Percentiles rank a stretch among this genome's conserved stretches.
These are phyloP conservation scores for Anguilla anguilla DNA, from an alignment of 2,797 vertebrate species.

Conservation along the genomic window DNA sequence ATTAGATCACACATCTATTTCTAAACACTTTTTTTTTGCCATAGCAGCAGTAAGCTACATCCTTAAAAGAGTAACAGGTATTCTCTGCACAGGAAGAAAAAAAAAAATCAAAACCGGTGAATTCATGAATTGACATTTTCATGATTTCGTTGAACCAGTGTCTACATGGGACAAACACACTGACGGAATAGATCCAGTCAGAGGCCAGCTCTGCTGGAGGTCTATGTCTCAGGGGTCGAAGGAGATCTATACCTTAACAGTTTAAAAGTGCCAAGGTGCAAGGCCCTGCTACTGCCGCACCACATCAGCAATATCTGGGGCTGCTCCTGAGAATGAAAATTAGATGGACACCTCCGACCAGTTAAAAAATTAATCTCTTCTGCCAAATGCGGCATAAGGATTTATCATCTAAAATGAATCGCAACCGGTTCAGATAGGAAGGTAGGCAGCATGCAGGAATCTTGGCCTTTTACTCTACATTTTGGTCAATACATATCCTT, in stretches of 20 bases:
- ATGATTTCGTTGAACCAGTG: background rate
- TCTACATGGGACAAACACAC: background rate
- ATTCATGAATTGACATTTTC: background rate
- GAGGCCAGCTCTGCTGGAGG: background rate
- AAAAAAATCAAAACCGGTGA: background rate
- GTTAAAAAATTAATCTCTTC: background rate
- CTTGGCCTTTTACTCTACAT: background rate
- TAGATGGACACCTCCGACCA: background rate
- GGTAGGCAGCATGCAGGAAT: background rate
- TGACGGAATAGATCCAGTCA: background rate
- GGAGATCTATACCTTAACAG: background rate
- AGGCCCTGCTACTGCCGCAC: background rate
- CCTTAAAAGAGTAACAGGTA: background rate
- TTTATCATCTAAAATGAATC: background rate
- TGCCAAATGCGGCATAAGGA: background rate
- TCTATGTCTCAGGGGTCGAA: background rate
- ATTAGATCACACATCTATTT: constrained; percentile 15
- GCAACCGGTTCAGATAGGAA: background rate
- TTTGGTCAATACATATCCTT: background rate
- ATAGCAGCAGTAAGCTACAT: background rate
- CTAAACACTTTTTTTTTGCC: constrained; percentile 3
- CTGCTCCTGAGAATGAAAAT: background rate
- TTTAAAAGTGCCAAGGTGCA: background rate
- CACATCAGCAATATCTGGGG: background rate
- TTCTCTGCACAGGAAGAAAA: background rate